A percentile compares a stretch with the other conserved stretches of the same genome.
Conservation (phyloP, 1,140 invertebrate species). For the Bactericera cockerelli region DNA sequence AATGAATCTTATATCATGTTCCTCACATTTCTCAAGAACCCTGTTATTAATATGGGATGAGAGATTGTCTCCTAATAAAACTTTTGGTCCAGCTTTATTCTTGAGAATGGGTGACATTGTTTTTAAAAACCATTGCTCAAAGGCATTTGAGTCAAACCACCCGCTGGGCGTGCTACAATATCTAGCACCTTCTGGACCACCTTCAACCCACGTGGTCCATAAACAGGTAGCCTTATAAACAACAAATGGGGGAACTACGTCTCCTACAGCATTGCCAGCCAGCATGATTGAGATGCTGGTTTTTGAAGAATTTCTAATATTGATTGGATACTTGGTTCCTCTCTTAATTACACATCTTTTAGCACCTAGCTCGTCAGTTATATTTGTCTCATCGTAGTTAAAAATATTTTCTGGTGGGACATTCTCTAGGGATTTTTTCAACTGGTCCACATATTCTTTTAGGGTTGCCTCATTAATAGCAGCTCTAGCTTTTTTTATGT, state of each 20-base stretch:
- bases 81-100: slow-evolving; percentile 15
- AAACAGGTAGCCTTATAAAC: slow-evolving; percentile 28
- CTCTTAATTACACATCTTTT: too few relatives aligned
- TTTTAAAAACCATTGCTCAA: slow-evolving; percentile 28
- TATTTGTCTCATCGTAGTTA: too few relatives aligned
- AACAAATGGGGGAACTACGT: slow-evolving; percentile 24
- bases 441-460: too few relatives aligned
- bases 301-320: too few relatives aligned
- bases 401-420: too few relatives aligned
- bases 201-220: slow-evolving; percentile 25
- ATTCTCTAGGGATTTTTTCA: too few relatives aligned
- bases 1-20: slow-evolving; percentile 29
- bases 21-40: slow-evolving; percentile 24
- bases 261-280: slow-evolving; percentile 10
- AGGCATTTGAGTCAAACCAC: slow-evolving; percentile 24
- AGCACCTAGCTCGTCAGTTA: too few relatives aligned
- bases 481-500: too few relatives aligned
- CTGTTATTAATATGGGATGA: slow-evolving; percentile 26
- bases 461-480: too few relatives aligned
- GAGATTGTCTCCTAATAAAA: slow-evolving; percentile 28
- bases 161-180: slow-evolving; percentile 26
- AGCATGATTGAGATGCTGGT: too few relatives aligned
- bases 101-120: slow-evolving; percentile 21
- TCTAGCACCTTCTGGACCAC: slow-evolving; percentile 22
- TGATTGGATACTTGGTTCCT: too few relatives aligned